Base-by-base conservation (phyloP, 2,113 vertebrate species). In the Limanda limanda region DNA sequence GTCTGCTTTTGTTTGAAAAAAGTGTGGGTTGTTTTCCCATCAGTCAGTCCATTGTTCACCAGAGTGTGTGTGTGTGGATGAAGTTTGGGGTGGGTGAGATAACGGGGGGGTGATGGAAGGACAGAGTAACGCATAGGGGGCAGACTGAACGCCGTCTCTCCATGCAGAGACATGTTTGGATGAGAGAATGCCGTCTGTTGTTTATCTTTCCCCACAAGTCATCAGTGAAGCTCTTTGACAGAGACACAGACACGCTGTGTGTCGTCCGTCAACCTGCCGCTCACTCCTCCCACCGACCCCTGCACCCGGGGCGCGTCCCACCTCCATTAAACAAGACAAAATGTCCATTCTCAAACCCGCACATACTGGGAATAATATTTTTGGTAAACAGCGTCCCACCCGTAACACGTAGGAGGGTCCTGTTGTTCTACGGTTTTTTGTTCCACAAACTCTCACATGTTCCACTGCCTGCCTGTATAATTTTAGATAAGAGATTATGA, bases 201-300 rank as follows among this genome's bases (percentile, higher is more conserved):
- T 89, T 82, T 86, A 84, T 87, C 79, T 72, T 6, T 12, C 85
- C 76, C 70, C 54, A 25, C 76, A 10, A 61, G 76, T 76, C 81
- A 74, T 89, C 88, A 85, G 85, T 82, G 71, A 67, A 70, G 54
- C 75, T 71, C 88, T 88, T 86, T 88, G 83, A 88, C 81, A 56
- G 62, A 69, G 51, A 79, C 76, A 73, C 72, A 86, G 74, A 88
- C 63, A 68, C 56, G 54, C 58, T 68, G 14, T 69, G 77, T 81
- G 81, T 51, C 59, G 48, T 79, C 54, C 37, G 23, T 84, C 80
- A 75, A 58, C 66, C 40, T 71, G 70, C 71, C n/a, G 21, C 66
- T 73, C 58, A 27, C 76, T 72, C 82, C 84, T 71, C 74, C 73
- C 54, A 12, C 57, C 74, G 75, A 86, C 75, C 79, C 78, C 68